Evolutionary conservation across 2,888 invertebrate genomes (phyloP), one percentile per base, ranked within the genome.

Genomic region (Apotomis capreana): DNA sequence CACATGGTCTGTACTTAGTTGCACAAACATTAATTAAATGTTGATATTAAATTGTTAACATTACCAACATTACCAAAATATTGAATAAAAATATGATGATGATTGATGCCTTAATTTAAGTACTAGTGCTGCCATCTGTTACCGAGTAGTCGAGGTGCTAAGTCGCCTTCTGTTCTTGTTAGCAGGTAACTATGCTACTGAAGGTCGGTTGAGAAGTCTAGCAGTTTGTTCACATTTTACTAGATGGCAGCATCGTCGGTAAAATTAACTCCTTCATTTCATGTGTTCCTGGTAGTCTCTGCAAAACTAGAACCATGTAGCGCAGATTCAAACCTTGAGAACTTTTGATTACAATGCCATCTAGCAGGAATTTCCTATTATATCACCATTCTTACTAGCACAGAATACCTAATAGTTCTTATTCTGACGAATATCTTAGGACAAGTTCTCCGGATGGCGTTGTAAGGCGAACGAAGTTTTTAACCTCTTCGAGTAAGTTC

Each of bases 221-320:
- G 54, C 12, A 15, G 6, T 70, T 60, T 3, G 4, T 36, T 6
- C 10, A n/a, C 12, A 10, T n/a, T 55, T 8, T 26, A 70, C 60
- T 71, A 71, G 67, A 68, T 68, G 71, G 71, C 71, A 68, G 67
- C 61, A 36, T 44, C 8, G 26, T 51, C 54, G 49, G 0, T 5
- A 37, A 8, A 3, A 4, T n/a, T 40, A 26, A 36, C 10, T 40
- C 57, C 61, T 55, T 55, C 4, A 10, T 6, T 57, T 71, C 44
- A 61, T 71, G 67, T 10, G 49, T 44, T 12, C 71, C 67, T 68
- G 61, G 67, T 71, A 71, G 5, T 57, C n/a, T 51, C 26, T 37
- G 67, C 71, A 71, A 71, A 71, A 71, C 67, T 71, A 67, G 70
- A 70, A 65, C 70, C 70, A 65, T 68, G 71, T 68, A 68, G 69